Evolutionary conservation across 2,888 invertebrate species (phyloP).

Genomic region (Nemotelus nigrinus): DNA sequence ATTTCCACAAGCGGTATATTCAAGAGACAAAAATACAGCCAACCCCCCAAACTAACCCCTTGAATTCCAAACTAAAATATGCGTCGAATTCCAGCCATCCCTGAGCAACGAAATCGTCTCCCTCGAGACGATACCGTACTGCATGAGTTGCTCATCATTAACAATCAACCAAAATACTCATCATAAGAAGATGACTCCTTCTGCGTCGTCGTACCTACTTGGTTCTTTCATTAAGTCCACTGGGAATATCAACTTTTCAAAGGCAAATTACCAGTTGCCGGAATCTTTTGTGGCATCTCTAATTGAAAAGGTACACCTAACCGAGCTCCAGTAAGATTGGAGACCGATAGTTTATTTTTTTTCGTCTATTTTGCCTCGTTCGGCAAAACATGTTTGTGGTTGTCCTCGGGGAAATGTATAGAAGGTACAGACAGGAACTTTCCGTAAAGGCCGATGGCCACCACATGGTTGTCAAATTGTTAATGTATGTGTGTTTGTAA

Average conservation of each 20-base stretch:
- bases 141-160: constrained; percentile 16
- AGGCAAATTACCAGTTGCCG: constrained; percentile 27
- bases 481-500: neutral
- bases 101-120: neutral
- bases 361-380: neutral
- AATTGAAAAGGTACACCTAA: constrained; percentile 35
- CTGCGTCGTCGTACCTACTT: neutral
- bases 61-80: too few relatives aligned
- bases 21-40: neutral
- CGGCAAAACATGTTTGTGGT: neutral
- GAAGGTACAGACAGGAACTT: too few relatives aligned
- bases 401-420: too few relatives aligned
- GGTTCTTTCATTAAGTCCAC: neutral
- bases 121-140: neutral
- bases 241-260: neutral
- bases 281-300: neutral
- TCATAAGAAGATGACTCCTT: constrained; percentile 8
- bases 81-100: too few relatives aligned
- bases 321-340: neutral
- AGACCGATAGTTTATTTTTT: neutral
- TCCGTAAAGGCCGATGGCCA: neutral
- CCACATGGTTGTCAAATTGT: neutral
- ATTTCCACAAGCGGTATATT: neutral
- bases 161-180: constrained; percentile 9
- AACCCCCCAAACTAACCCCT: too few relatives aligned